These are phyloP conservation scores for Amphipoea oculea DNA, from an alignment of 2,888 invertebrate species.

Conservation along the genomic window DNA sequence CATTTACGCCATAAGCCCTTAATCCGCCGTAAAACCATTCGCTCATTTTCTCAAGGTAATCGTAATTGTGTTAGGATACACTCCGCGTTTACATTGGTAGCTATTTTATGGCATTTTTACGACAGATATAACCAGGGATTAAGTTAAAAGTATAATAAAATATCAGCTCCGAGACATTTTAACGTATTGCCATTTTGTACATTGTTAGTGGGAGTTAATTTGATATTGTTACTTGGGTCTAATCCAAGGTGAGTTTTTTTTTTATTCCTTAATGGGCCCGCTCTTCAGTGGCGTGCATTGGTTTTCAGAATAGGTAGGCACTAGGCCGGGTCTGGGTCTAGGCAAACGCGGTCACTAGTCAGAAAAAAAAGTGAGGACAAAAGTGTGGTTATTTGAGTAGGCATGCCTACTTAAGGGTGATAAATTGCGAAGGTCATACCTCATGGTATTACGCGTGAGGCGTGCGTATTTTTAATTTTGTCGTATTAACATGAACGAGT, in stretches of 20 bases:
- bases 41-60: conserved; percentile 61
- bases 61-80: conserved; percentile 59
- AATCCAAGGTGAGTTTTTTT: not conserved
- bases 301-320: too few species aligned
- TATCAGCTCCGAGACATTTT: conserved; percentile 59
- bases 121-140: conserved; percentile 68
- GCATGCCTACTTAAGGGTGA: too few species aligned
- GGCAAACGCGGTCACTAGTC: too few species aligned
- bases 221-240: conserved; percentile 10
- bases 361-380: too few species aligned
- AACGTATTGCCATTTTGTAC: conserved; percentile 50
- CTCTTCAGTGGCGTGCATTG: too few species aligned
- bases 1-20: conserved; percentile 36
- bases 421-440: too few species aligned
- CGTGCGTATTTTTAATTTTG: too few species aligned
- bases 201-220: conserved; percentile 49
- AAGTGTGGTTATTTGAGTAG: too few species aligned
- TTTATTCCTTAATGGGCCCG: too few species aligned
- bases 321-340: too few species aligned
- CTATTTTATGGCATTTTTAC: conserved; percentile 67
- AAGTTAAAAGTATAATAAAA: conserved; percentile 71
- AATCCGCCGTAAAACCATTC: conserved; percentile 57
- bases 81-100: conserved; percentile 59
- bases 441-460: too few species aligned
- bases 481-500: too few species aligned